These are phyloP conservation scores for Macquaria ambigua DNA, from an alignment of 2,113 vertebrate species.

Conservation along the genomic window DNA sequence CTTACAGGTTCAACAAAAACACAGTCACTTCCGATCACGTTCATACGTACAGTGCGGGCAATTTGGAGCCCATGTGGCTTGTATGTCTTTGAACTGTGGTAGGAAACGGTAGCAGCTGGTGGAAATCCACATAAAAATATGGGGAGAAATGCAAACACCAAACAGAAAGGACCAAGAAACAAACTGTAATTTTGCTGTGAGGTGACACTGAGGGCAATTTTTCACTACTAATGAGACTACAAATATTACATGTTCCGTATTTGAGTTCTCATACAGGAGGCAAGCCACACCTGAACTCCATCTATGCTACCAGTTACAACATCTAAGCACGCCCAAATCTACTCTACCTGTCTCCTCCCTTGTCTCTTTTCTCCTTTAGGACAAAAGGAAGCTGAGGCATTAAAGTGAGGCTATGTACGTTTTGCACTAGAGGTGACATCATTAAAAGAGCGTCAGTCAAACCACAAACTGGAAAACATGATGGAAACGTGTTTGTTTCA, in stretches of 20 bases:
- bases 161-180: neutral
- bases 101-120: slow-evolving; percentile 26
- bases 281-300: neutral
- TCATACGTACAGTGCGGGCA: neutral
- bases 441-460: too few relatives aligned
- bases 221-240: neutral
- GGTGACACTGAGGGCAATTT: neutral
- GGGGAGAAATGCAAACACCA: neutral
- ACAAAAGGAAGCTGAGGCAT: neutral
- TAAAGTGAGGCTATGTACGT: neutral
- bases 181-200: neutral
- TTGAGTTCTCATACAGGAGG: neutral
- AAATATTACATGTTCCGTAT: neutral
- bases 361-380: neutral
- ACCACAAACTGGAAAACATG: neutral
- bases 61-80: slow-evolving; percentile 6
- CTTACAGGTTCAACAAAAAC: slow-evolving; percentile 23
- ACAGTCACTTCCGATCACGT: neutral
- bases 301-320: neutral
- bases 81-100: slow-evolving; percentile 5
- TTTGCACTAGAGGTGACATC: neutral
- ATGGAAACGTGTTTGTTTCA: neutral
- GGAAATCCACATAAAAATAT: slow-evolving; percentile 10
- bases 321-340: neutral
- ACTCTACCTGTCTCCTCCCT: neutral